A percentile compares a stretch with the other conserved stretches of the same genome.
phyloP scores from a whole-genome alignment of 2,888 invertebrate genomes.

The Stratiomys singularior region DNA sequence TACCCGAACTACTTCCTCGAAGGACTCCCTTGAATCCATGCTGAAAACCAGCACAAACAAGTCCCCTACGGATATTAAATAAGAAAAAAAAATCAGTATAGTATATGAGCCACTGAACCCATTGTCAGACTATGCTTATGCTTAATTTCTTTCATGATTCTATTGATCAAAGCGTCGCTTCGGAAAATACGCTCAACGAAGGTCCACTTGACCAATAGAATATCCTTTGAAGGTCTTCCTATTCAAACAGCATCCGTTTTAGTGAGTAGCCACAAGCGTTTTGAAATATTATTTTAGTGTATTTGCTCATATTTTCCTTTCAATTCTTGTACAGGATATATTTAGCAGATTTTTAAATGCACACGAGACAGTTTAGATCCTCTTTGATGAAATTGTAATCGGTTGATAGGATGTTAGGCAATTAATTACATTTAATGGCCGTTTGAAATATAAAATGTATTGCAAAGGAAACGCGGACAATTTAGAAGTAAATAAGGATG shows the following conservation, averaged over 20 bases:
- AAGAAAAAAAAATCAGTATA: slow-evolving; percentile 13
- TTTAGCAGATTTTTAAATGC: too few relatives aligned
- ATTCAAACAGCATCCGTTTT: background rate
- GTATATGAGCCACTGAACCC: background rate
- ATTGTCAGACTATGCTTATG: background rate
- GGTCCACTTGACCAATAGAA: background rate
- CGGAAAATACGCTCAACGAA: background rate
- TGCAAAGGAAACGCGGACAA: too few relatives aligned
- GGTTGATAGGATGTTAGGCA: too few relatives aligned
- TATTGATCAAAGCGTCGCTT: background rate
- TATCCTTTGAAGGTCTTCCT: background rate
- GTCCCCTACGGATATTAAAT: slow-evolving; percentile 69
- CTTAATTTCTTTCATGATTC: slow-evolving; percentile 1
- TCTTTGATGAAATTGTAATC: too few relatives aligned
- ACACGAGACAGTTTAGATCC: too few relatives aligned
- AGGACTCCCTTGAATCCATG: slow-evolving; percentile 85
- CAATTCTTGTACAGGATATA: too few relatives aligned
- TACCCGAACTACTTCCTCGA: slow-evolving; percentile 83
- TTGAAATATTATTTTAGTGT: too few relatives aligned
- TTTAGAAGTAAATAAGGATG: too few relatives aligned
- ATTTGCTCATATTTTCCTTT: too few relatives aligned
- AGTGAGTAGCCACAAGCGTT: background rate
- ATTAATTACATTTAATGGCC: too few relatives aligned
- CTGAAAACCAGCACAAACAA: slow-evolving; percentile 84
- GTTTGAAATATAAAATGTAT: too few relatives aligned